Evolutionary conservation across 2,888 invertebrate species (phyloP).

Genomic region (Podabrus alpinus): DNA sequence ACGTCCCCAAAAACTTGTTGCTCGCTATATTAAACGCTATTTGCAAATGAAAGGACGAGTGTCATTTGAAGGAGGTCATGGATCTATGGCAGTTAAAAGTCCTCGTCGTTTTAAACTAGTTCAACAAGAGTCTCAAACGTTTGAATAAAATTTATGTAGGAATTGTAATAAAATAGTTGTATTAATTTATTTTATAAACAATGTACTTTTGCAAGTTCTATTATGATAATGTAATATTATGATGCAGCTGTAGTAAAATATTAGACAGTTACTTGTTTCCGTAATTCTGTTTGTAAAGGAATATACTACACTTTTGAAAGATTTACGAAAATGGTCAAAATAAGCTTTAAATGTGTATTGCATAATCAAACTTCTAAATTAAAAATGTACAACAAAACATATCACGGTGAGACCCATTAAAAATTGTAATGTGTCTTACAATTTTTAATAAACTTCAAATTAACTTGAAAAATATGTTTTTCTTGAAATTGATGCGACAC

Average conservation of each 20-base stretch:
- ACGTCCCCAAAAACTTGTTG: slow-evolving; percentile 83
- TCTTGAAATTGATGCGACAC: slow-evolving; percentile 3
- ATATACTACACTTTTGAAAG: neutral
- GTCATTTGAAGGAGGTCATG: slow-evolving; percentile 57
- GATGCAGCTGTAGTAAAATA: neutral
- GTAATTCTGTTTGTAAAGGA: neutral
- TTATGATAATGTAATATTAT: neutral
- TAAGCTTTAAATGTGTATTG: slow-evolving; percentile 1
- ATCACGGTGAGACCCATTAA: slow-evolving; percentile 17
- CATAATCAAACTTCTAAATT: slow-evolving; percentile 2
- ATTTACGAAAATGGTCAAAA: neutral
- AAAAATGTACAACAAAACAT: slow-evolving; percentile 20
- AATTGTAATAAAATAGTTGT: neutral
- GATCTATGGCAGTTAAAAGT: slow-evolving; percentile 81
- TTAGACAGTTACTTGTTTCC: neutral
- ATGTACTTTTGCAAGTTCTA: neutral
- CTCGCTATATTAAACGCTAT: slow-evolving; percentile 80
- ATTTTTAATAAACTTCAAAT: neutral
- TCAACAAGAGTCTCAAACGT: slow-evolving; percentile 88
- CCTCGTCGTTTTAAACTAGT: slow-evolving; percentile 87
- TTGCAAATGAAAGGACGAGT: slow-evolving; percentile 79
- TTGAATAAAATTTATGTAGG: slow-evolving; percentile 66
- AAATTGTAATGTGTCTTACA: neutral
- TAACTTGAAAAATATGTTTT: slow-evolving; percentile 4
- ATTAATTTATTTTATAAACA: neutral